Percentiles rank a stretch among this genome's conserved stretches.
Conservation (phyloP, 2,797 vertebrate species). For the Sphenodon punctatus region DNA sequence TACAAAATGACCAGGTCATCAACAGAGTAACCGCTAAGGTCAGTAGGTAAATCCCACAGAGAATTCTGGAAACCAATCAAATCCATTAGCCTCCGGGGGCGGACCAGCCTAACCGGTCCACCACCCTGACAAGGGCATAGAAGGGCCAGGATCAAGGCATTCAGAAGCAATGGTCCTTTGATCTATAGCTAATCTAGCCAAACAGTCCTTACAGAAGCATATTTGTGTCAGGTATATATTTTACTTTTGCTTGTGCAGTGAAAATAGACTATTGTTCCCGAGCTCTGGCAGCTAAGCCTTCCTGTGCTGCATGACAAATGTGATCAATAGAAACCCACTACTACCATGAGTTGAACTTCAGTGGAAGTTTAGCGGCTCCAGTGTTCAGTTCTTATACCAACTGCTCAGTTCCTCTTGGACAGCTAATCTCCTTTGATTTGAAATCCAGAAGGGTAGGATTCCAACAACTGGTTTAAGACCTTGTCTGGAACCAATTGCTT, state of each 20-base stretch:
- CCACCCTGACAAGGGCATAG: too few relatives aligned
- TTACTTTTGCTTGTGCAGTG: neutral
- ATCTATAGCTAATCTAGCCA: too few relatives aligned
- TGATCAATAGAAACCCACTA: constrained; percentile 16
- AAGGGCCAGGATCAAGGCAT: too few relatives aligned
- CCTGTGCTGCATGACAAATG: neutral
- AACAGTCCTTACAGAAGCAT: constrained; percentile 6
- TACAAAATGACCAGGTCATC: too few relatives aligned
- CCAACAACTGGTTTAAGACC: constrained; percentile 26
- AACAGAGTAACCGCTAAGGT: too few relatives aligned
- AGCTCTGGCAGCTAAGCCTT: neutral
- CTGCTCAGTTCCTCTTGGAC: neutral
- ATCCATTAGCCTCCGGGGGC: too few relatives aligned
- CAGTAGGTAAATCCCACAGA: too few relatives aligned
- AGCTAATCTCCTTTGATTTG: neutral
- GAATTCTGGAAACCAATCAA: too few relatives aligned
- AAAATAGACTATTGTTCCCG: neutral
- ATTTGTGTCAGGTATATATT: constrained; percentile 33
- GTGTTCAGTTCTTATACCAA: neutral
- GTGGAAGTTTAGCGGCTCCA: neutral
- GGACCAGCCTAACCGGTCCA: too few relatives aligned
- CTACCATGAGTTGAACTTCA: constrained; percentile 5
- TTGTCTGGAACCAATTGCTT: neutral
- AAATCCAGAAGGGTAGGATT: constrained; percentile 32
- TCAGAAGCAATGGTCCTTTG: too few relatives aligned